phyloP scores from a whole-genome alignment of 2,113 vertebrate genomes.

The Callorhinus ursinus region DNA sequence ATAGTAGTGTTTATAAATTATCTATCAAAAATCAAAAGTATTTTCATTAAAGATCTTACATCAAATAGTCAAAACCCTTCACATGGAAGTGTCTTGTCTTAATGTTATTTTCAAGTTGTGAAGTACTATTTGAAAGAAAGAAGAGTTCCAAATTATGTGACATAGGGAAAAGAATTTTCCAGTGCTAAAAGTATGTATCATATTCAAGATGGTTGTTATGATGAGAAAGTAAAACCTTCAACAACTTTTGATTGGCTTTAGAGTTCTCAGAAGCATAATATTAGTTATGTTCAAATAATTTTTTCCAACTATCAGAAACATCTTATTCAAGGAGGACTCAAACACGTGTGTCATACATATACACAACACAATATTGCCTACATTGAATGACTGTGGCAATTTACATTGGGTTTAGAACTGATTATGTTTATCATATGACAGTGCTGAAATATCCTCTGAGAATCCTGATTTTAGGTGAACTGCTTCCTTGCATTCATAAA shows the following conservation, averaged over 20 bases:
- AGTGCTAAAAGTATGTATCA: neutral
- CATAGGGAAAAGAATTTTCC: neutral
- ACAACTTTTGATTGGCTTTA: neutral
- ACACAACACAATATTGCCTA: neutral
- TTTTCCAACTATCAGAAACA: neutral
- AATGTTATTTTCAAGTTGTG: neutral
- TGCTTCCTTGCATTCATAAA: neutral
- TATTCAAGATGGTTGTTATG: neutral
- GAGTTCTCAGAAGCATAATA: neutral
- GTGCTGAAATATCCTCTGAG: neutral
- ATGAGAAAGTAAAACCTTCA: neutral
- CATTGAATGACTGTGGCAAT: neutral
- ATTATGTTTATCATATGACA: constrained; percentile 16
- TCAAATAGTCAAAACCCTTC: neutral
- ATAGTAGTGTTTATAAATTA: neutral
- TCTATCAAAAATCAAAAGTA: neutral
- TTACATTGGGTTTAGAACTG: neutral
- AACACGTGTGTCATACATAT: neutral
- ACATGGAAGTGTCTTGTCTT: neutral
- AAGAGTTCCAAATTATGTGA: neutral
- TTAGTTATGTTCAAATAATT: neutral
- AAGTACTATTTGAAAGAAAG: neutral
- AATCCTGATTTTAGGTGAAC: neutral
- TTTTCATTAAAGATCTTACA: neutral
- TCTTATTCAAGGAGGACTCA: neutral